phyloP scores from a whole-genome alignment of 2,797 vertebrate genomes.

The Nannoperca obscura region DNA sequence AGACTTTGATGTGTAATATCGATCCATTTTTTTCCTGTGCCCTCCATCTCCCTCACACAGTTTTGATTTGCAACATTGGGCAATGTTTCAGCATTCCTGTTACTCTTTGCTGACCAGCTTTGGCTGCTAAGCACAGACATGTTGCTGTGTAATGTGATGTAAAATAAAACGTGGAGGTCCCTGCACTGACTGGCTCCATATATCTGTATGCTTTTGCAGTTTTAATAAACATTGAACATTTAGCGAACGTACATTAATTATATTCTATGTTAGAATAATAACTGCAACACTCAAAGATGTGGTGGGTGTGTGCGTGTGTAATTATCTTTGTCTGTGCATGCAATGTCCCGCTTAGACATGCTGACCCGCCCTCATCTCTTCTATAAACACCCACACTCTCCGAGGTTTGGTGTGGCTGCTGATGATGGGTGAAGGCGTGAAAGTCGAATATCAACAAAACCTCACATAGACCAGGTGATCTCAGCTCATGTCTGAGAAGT shows the following conservation, averaged over 20 bases:
- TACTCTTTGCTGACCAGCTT: no score
- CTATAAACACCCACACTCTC: neutral
- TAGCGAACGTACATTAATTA: no score
- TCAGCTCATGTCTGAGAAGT: neutral
- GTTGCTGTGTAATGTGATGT: no score
- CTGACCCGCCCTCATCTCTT: neutral
- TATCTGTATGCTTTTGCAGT: neutral
- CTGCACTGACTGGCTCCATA: no score
- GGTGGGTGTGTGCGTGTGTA: neutral
- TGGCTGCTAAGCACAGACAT: no score
- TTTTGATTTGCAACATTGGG: no score
- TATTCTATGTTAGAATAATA: neutral
- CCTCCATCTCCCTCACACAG: no score
- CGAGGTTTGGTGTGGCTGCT: constrained; percentile 1
- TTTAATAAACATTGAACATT: neutral
- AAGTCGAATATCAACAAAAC: neutral
- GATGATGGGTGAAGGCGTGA: neutral
- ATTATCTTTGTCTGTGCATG: neutral
- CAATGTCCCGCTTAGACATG: neutral
- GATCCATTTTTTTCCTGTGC: no score
- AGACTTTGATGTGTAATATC: no score
- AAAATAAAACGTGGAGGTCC: no score
- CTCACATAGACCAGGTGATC: neutral
- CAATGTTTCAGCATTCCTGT: no score
- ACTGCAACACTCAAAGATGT: neutral